phyloP scores from a whole-genome alignment of 2,797 vertebrate species.

The Chloroceryle inda region DNA sequence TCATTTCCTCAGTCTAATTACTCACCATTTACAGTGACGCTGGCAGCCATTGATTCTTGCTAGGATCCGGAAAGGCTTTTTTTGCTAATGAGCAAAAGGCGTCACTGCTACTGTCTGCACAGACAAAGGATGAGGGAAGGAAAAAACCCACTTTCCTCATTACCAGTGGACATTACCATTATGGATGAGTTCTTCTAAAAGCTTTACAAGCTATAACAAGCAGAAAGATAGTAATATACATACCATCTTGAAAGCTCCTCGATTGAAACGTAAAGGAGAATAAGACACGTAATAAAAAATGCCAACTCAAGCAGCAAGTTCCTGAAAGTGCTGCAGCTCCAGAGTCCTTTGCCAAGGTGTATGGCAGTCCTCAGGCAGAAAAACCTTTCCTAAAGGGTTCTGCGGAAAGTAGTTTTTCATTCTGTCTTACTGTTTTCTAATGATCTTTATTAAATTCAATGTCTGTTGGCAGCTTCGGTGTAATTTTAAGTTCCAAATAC shows the following conservation, averaged over 20 bases:
- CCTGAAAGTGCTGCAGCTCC: background rate
- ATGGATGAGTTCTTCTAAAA: background rate
- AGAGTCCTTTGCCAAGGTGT: background rate
- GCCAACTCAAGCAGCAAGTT: background rate
- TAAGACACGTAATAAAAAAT: background rate
- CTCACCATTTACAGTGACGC: background rate
- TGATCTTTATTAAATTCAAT: background rate
- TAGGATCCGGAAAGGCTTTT: constrained; percentile 55
- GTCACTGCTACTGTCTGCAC: background rate
- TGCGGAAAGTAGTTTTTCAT: background rate
- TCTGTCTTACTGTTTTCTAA: background rate
- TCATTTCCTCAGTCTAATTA: constrained; percentile 60
- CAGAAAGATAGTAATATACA: background rate
- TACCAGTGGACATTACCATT: background rate
- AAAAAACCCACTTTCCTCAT: background rate
- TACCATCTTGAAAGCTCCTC: background rate
- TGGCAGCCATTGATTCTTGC: constrained; percentile 46
- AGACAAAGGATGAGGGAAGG: background rate
- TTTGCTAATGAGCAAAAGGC: constrained; percentile 54
- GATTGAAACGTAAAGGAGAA: background rate
- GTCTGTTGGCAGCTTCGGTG: background rate
- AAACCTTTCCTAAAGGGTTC: background rate
- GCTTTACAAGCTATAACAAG: background rate
- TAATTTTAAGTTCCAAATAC: background rate
- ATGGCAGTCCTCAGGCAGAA: background rate